Evolutionary conservation across 2,113 vertebrate species (phyloP).

Genomic region (Pituophis catenifer): DNA sequence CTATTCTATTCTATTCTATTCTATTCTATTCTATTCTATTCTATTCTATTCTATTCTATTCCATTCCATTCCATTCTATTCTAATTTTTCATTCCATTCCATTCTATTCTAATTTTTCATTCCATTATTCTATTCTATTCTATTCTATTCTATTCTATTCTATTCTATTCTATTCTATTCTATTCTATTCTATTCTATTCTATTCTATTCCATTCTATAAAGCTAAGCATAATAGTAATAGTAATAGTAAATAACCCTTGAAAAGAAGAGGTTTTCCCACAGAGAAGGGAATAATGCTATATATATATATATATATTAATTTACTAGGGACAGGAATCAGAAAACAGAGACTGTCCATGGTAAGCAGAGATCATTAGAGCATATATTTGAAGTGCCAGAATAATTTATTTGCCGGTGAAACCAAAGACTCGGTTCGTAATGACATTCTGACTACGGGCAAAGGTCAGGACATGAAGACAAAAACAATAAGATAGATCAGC

Average conservation of each 20-base stretch:
- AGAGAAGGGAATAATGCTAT: not conserved
- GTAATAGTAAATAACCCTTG: not conserved
- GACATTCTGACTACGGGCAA: not conserved
- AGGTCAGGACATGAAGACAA: not conserved
- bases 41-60: too few species aligned
- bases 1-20: too few species aligned
- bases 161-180: too few species aligned
- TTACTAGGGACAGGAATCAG: not conserved
- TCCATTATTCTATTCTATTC: too few species aligned
- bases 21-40: too few species aligned
- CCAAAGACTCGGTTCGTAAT: not conserved
- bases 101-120: too few species aligned
- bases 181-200: too few species aligned
- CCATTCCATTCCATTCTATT: too few species aligned
- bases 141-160: too few species aligned
- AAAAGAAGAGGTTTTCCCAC: not conserved
- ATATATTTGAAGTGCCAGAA: not conserved
- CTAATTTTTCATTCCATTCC: too few species aligned
- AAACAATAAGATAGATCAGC: constrained; percentile 3
- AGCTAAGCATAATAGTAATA: not conserved
- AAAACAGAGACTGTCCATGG: not conserved
- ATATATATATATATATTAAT: not conserved
- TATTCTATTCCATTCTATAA: too few species aligned
- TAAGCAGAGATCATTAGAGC: not conserved
- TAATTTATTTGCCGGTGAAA: not conserved